These are phyloP conservation scores for Petaurus breviceps DNA, from an alignment of 2,113 vertebrate species.

Conservation along the genomic window DNA sequence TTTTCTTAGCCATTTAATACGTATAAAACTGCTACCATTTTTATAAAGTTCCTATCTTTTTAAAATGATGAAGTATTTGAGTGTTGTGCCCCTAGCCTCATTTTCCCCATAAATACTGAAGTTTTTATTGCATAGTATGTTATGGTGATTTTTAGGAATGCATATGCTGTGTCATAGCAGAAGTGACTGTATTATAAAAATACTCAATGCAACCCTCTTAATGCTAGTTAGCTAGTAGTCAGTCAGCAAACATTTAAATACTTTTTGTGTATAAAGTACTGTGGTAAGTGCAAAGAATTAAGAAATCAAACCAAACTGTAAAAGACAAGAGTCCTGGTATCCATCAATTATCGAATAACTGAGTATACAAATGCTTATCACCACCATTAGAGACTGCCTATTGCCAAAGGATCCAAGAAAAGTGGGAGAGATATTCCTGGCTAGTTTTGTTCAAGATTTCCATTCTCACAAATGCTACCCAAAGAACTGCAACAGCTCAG, in stretches of 20 bases:
- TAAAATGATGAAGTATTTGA: too few species aligned
- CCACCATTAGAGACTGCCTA: neutral
- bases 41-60: too few species aligned
- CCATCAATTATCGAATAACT: too few species aligned
- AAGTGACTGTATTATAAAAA: neutral
- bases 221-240: neutral
- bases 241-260: neutral
- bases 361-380: neutral
- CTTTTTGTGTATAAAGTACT: too few species aligned
- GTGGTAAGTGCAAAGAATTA: too few species aligned
- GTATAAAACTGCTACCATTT: neutral
- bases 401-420: neutral
- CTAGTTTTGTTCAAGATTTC: neutral
- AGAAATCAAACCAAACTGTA: too few species aligned
- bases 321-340: too few species aligned
- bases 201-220: neutral
- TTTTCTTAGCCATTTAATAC: neutral
- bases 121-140: neutral
- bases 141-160: neutral
- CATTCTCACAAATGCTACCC: slow-evolving; percentile 3
- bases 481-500: slow-evolving; percentile 21
- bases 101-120: neutral
- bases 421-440: neutral
- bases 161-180: neutral
- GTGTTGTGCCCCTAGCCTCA: neutral